Evolutionary conservation across 2,797 vertebrate genomes (phyloP).

Genomic region (Microctenopoma lineatum): DNA sequence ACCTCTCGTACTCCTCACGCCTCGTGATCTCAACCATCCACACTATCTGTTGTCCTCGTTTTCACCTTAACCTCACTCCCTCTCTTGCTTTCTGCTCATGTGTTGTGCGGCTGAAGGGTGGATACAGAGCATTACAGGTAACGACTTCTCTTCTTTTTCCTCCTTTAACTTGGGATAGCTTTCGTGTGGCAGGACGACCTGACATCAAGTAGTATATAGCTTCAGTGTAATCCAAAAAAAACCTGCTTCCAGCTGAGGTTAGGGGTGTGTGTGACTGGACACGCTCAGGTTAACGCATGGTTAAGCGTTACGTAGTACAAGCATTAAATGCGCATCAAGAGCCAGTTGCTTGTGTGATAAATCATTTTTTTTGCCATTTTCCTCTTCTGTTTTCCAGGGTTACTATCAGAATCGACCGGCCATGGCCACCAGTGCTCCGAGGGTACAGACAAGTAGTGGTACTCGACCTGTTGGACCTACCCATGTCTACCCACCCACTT

Average conservation of each 20-base stretch:
- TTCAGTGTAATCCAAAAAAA: constrained; percentile 29
- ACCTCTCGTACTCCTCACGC: constrained; percentile 47
- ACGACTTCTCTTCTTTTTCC: constrained; percentile 79
- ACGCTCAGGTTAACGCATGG: constrained; percentile 1
- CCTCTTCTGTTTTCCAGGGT: constrained; percentile 79
- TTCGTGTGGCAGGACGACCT: constrained; percentile 38
- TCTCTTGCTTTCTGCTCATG: constrained; percentile 86
- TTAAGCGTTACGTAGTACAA: not conserved
- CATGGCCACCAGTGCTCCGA: constrained; percentile 89
- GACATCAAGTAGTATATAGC: constrained; percentile 42
- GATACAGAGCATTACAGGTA: constrained; percentile 99
- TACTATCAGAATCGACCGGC: constrained; percentile 92
- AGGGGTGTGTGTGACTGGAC: constrained; percentile 4
- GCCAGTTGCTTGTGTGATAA: not conserved
- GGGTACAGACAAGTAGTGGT: constrained; percentile 90
- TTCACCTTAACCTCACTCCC: constrained; percentile 75
- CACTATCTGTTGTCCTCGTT: constrained; percentile 69
- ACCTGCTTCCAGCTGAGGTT: constrained; percentile 33
- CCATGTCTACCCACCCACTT: constrained; percentile 91
- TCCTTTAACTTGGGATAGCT: constrained; percentile 45
- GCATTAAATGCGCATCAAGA: not conserved
- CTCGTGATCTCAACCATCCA: constrained; percentile 53
- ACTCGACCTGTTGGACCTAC: constrained; percentile 90
- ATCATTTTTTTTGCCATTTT: not conserved
- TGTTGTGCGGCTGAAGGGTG: constrained; percentile 94